Evolutionary conservation across 2,888 invertebrate genomes (phyloP), one percentile per base, ranked within the genome.

Genomic region (Bombylius major): DNA sequence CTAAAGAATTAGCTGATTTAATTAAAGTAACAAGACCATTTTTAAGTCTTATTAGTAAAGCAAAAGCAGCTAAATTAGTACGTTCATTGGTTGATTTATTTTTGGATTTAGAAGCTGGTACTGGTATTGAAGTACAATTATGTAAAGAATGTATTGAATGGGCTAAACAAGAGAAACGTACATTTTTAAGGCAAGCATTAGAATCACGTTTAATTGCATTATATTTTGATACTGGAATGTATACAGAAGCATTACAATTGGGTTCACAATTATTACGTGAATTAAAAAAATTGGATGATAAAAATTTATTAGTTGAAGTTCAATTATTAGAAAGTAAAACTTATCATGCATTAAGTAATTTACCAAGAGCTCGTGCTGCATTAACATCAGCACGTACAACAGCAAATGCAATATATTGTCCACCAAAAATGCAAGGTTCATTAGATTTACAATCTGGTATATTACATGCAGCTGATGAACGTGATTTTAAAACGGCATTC

Each of bases 61-160:
- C 99, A 44, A 99, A 99, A 77, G 99, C 99, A 54, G 98, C 98
- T 1, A 99, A 99, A 76, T 77, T 99, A 66, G 98, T 99, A 9
- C 83, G 98, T 61, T 90, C 93, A 32, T 79, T 99, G 64, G 97
- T 99, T 12, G 99, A 99, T 73, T 86, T 95, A 78, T 99, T 99
- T 76, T 77, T 99, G 64, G 97, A 96, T 71, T 83, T 99, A 76
- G 96, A 98, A 73, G 95, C 95, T 61, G 91, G 89, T 52, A 95
- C 94, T 62, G 97, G 97, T 54, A 92, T 92, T 61, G 96, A 96
- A 79, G 89, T 89, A 54, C 87, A 91, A 75, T 77, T 93, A 60
- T 92, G 92, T 75, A 90, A 90, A 77, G 98, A 99, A 77, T 98
- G 97, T 77, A 99, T 99, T 77, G 93, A 96, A 77, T 99, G 99